Base-by-base conservation (phyloP, 2,113 vertebrate genomes). In the Scopus umbretta region DNA sequence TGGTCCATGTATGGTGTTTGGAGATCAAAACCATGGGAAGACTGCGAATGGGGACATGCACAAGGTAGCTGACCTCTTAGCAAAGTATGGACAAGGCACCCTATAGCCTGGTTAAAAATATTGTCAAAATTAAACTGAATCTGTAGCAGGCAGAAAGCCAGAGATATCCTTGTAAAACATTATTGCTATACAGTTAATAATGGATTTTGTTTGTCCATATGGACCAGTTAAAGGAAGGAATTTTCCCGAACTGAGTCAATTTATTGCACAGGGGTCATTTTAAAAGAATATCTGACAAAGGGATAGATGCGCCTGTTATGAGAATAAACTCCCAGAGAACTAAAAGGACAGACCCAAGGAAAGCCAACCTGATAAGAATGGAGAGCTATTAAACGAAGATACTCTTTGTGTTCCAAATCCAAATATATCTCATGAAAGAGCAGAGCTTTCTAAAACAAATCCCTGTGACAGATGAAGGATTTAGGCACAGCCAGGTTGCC, bases 361-460 rank as follows among this genome's bases (percentile, higher is more conserved):
- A 96, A 90, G 72, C 90, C 92, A 93, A 80, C 83, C 68, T 92
- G 86, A 67, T 93, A 86, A 80, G 71, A 97, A 85, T 67, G 82
- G 80, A 92, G 86, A 92, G 55, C 80, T 96, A 94, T 95, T 97
- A 96, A 96, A 95, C 3, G 56, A 94, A 92, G 83, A 86, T 82
- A 63, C 50, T 92, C 74, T 83, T 84, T 95, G 91, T 92, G 82
- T 83, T 96, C 62, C 91, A 97, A 97, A 97, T 95, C 96, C 97
- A 97, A 95, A 96, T 84, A 95, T 79, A 93, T 94, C 94, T 96
- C 95, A 94, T 93, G 96, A 94, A 96, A 88, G 83, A 97, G 80
- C 61, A 68, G 89, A 94, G 96, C 80, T 94, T 97, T 97, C 91
- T 81, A 86, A 95, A 97, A 96, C 90, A 97, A 95, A 92, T 95